phyloP scores from a whole-genome alignment of 2,797 vertebrate species.

The Sebastes miniatus region DNA sequence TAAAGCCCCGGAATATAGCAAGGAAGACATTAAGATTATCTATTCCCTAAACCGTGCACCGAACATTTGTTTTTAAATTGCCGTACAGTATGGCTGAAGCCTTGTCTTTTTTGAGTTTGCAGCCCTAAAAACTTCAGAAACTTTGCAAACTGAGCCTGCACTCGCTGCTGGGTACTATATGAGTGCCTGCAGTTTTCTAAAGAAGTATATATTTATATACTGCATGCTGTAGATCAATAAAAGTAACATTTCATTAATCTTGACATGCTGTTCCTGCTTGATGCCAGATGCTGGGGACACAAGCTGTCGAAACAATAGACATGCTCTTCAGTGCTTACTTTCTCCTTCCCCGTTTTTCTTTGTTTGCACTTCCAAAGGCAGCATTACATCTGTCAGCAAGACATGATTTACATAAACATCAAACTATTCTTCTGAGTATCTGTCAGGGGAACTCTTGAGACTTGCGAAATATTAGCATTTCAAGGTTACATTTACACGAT shows the following conservation, averaged over 20 bases:
- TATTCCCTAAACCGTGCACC: slow-evolving; percentile 68
- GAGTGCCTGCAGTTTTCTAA: slow-evolving; percentile 48
- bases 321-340: slow-evolving; percentile 65
- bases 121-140: slow-evolving; percentile 63
- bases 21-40: slow-evolving; percentile 84
- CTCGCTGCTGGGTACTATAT: slow-evolving; percentile 39
- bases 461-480: slow-evolving; percentile 79
- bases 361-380: slow-evolving; percentile 76
- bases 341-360: slow-evolving; percentile 68
- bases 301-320: slow-evolving; percentile 79
- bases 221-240: slow-evolving; percentile 74
- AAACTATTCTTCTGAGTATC: slow-evolving; percentile 73
- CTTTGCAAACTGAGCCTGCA: slow-evolving; percentile 52
- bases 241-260: slow-evolving; percentile 77
- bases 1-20: slow-evolving; percentile 79
- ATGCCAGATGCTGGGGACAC: slow-evolving; percentile 78
- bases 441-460: slow-evolving; percentile 79
- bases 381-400: slow-evolving; percentile 80
- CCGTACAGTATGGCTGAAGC: slow-evolving; percentile 42
- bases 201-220: slow-evolving; percentile 71
- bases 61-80: slow-evolving; percentile 80
- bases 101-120: slow-evolving; percentile 49
- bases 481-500: slow-evolving; percentile 78
- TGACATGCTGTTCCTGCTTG: slow-evolving; percentile 76
- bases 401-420: slow-evolving; percentile 82